These are phyloP conservation scores for Podarcis cretensis DNA, from an alignment of 2,113 vertebrate species.

Conservation along the genomic window DNA sequence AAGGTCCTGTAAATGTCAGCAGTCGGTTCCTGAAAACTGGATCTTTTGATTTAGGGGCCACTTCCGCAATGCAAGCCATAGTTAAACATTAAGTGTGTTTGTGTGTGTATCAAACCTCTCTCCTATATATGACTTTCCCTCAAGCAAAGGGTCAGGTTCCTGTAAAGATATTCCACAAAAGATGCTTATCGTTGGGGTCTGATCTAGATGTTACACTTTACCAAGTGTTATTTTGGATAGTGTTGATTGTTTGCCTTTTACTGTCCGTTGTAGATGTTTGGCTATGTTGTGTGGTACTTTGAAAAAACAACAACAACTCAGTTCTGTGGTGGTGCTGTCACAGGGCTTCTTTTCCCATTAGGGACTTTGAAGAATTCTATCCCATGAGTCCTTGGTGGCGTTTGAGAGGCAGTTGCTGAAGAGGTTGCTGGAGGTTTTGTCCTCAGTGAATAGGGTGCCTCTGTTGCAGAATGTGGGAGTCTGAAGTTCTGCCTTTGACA, in stretches of 20 bases:
- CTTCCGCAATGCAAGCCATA: constrained; percentile 33
- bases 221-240: background rate
- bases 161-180: constrained; percentile 17
- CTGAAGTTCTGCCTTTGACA: background rate
- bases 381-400: background rate
- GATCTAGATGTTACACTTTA: background rate
- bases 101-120: too few species aligned
- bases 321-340: background rate
- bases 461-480: background rate
- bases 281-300: background rate
- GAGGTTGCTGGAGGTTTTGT: background rate
- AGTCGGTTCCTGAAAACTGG: constrained; percentile 34
- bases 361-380: background rate
- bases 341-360: background rate
- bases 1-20: constrained; percentile 52
- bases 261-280: too few species aligned
- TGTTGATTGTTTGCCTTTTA: background rate
- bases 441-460: background rate
- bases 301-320: background rate
- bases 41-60: constrained; percentile 51
- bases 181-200: constrained; percentile 9
- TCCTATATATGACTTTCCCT: background rate
- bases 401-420: background rate
- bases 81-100: constrained; percentile 28
- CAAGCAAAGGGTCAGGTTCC: constrained; percentile 28